Evolutionary conservation across 2,797 vertebrate genomes (phyloP).

Genomic region (Hoplostethus atlanticus): DNA sequence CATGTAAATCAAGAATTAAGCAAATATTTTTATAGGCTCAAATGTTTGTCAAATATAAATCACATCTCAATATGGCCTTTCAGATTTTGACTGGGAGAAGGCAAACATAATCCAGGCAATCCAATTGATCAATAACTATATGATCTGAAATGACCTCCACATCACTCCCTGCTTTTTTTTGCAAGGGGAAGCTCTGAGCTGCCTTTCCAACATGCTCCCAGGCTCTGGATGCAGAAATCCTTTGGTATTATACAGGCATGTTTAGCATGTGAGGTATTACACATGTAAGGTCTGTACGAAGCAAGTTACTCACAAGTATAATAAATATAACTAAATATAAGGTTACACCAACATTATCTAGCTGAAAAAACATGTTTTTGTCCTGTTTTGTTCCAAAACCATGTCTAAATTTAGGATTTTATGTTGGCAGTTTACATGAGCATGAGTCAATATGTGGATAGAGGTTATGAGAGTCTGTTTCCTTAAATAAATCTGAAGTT

Average conservation of each 20-base stretch:
- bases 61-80: constrained; percentile 1
- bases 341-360: constrained; percentile 2
- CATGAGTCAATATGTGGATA: constrained; percentile 61
- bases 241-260: constrained; percentile 27
- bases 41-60: constrained; percentile 37
- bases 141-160: constrained; percentile 41
- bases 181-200: constrained; percentile 48
- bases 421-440: constrained; percentile 49
- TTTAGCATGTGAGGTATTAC: constrained; percentile 13
- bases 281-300: not conserved
- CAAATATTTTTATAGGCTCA: constrained; percentile 39
- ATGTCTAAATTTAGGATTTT: constrained; percentile 60
- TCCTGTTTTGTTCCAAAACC: constrained; percentile 8
- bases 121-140: constrained; percentile 27
- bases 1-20: constrained; percentile 28
- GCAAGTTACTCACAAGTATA: constrained; percentile 25
- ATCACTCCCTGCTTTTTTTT: constrained; percentile 53
- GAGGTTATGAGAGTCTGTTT: constrained; percentile 59
- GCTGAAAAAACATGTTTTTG: not conserved
- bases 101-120: constrained; percentile 13
- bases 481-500: constrained; percentile 67
- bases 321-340: constrained; percentile 1
- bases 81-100: not conserved
- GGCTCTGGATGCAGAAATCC: constrained; percentile 1
- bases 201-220: not conserved